Conservation (phyloP, 1,140 invertebrate genomes). For the Drosophila ironensis region DNA sequence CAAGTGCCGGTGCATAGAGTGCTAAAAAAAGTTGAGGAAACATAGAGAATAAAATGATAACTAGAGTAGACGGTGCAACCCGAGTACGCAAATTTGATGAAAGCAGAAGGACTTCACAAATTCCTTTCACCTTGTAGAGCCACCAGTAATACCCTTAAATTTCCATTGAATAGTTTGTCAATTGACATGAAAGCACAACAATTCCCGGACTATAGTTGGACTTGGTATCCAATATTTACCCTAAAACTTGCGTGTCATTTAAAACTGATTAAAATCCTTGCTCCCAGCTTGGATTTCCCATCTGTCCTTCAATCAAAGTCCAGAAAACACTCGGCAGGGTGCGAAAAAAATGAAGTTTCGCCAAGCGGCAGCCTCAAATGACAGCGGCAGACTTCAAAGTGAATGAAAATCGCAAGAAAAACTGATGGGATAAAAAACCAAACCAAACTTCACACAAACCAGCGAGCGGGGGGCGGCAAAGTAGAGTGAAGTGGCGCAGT, state of each 20-base stretch:
- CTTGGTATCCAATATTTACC: too few species aligned
- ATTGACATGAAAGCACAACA: too few species aligned
- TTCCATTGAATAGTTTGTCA: too few species aligned
- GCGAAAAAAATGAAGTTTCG: constrained; percentile 20
- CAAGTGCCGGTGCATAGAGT: constrained; percentile 26
- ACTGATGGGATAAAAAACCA: constrained; percentile 26
- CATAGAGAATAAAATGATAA: constrained; percentile 30
- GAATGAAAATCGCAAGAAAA: constrained; percentile 53
- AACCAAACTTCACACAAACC: constrained; percentile 17
- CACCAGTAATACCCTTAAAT: too few species aligned
- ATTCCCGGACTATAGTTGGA: too few species aligned
- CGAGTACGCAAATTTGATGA: constrained; percentile 48
- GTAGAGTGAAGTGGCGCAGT: neutral
- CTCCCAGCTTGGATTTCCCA: too few species aligned
- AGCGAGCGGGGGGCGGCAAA: neutral
- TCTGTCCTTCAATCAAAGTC: constrained; percentile 16
- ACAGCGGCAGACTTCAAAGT: constrained; percentile 71
- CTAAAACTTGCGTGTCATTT: too few species aligned
- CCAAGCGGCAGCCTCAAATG: constrained; percentile 20
- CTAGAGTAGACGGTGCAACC: constrained; percentile 16
- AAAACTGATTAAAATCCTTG: too few species aligned
- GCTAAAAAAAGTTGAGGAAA: constrained; percentile 25
- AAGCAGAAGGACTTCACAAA: too few species aligned
- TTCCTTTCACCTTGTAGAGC: too few species aligned
- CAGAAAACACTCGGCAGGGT: neutral